Evolutionary conservation across 2,113 vertebrate genomes (phyloP).

Genomic region (Eulacestoma nigropectus): DNA sequence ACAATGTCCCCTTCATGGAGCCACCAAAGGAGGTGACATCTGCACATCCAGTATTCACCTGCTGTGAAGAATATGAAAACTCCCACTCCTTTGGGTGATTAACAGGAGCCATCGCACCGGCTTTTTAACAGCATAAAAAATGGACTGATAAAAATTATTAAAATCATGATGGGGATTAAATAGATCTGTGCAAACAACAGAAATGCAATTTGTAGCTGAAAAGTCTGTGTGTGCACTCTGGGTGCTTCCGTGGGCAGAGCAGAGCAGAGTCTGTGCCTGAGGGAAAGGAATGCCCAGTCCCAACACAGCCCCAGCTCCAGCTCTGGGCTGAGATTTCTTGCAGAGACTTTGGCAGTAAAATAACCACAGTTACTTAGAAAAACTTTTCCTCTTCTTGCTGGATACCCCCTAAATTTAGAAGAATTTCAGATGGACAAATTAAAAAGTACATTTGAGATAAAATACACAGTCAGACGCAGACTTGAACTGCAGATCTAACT

Average conservation of each 20-base stretch:
- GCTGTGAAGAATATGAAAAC: accelerated
- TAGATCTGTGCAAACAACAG: background rate
- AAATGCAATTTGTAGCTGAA: background rate
- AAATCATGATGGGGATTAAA: background rate
- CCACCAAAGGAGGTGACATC: background rate
- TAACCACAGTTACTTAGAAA: background rate
- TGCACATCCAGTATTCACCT: background rate
- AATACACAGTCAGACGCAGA: background rate
- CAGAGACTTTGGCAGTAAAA: background rate
- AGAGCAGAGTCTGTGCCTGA: background rate
- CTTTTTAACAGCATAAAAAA: background rate
- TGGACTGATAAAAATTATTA: background rate
- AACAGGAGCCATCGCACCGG: accelerated
- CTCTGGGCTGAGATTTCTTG: background rate
- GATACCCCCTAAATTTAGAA: background rate
- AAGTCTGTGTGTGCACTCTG: accelerated
- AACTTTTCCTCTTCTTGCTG: background rate
- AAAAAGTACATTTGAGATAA: slow-evolving; percentile 31
- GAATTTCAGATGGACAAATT: slow-evolving; percentile 31
- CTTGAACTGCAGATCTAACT: background rate
- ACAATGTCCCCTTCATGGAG: accelerated
- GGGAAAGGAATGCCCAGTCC: background rate
- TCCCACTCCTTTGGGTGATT: background rate
- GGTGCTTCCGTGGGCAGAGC: background rate
- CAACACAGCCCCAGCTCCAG: background rate